These are phyloP conservation scores for Cryptotis parvus DNA, from an alignment of 2,113 vertebrate species.

Conservation along the genomic window DNA sequence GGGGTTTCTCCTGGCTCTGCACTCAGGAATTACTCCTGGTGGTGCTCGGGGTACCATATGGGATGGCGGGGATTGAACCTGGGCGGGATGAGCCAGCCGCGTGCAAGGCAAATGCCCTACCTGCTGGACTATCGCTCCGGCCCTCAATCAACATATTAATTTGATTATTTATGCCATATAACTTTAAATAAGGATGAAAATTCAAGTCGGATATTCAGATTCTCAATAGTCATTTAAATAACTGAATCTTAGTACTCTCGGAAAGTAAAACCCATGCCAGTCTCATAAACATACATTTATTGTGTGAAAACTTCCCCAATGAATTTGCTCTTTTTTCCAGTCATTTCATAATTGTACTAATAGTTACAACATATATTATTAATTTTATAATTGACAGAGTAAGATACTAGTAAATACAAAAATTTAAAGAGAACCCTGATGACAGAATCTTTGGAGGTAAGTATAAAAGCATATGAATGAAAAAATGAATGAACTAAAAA, in stretches of 20 bases:
- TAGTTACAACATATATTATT: constrained; percentile 85
- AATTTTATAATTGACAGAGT: constrained; percentile 84
- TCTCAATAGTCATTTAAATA: constrained; percentile 55
- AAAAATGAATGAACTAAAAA: no score
- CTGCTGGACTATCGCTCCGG: no score
- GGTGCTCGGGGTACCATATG: no score
- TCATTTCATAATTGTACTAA: constrained; percentile 80
- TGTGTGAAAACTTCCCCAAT: constrained; percentile 82
- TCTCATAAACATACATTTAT: constrained; percentile 71
- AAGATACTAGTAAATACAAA: constrained; percentile 73
- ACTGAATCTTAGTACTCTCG: constrained; percentile 46
- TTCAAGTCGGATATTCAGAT: constrained; percentile 10
- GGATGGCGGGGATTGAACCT: no score
- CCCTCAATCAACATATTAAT: no score
- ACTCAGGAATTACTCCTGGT: no score
- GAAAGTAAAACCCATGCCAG: constrained; percentile 60
- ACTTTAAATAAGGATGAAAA: constrained; percentile 56
- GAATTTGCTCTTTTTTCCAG: constrained; percentile 66
- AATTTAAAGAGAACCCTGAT: constrained; percentile 64
- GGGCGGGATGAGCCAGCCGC: no score
- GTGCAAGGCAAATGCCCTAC: no score
- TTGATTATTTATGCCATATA: constrained; percentile 41
- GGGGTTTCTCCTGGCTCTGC: no score
- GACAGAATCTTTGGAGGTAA: neutral
- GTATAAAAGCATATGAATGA: neutral